Conservation (phyloP, 2,113 vertebrate genomes). For the Xiphias gladius region DNA sequence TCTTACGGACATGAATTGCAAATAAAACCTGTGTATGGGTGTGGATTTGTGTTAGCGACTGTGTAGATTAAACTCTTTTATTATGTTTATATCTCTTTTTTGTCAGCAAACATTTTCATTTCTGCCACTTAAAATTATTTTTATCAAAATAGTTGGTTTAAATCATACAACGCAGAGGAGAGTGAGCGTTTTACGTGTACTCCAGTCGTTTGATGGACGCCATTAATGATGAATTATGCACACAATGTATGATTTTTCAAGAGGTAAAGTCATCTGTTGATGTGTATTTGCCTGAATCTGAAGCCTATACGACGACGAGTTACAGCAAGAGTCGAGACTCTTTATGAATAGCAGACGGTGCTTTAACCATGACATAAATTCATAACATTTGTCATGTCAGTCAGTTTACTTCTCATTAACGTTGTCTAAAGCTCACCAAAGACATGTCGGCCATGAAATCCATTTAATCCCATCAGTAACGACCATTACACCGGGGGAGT, state of each 20-base stretch:
- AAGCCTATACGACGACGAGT: not conserved
- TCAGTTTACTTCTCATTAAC: slow-evolving; percentile 49
- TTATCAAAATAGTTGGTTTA: slow-evolving; percentile 22
- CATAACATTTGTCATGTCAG: slow-evolving; percentile 44
- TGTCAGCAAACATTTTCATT: slow-evolving; percentile 20
- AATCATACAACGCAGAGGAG: slow-evolving; percentile 19
- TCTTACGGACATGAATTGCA: slow-evolving; percentile 33
- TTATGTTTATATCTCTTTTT: slow-evolving; percentile 15
- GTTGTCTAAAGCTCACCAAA: slow-evolving; percentile 27
- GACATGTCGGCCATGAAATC: slow-evolving; percentile 44
- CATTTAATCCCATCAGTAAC: slow-evolving; percentile 52
- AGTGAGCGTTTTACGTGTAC: slow-evolving; percentile 11
- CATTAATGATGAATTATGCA: slow-evolving; percentile 27
- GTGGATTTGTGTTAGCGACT: slow-evolving; percentile 44
- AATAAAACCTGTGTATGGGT: slow-evolving; percentile 35
- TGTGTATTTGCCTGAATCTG: slow-evolving; percentile 24
- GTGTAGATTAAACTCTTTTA: slow-evolving; percentile 11
- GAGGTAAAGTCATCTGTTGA: slow-evolving; percentile 24
- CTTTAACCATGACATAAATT: slow-evolving; percentile 51
- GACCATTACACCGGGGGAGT: slow-evolving; percentile 66
- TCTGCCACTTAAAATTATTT: not conserved
- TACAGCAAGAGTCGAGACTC: slow-evolving; percentile 11
- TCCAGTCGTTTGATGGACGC: not conserved
- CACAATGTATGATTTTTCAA: slow-evolving; percentile 34
- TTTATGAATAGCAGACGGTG: slow-evolving; percentile 21